phyloP scores from a whole-genome alignment of 2,888 invertebrate species.

The Hartigia nigra region DNA sequence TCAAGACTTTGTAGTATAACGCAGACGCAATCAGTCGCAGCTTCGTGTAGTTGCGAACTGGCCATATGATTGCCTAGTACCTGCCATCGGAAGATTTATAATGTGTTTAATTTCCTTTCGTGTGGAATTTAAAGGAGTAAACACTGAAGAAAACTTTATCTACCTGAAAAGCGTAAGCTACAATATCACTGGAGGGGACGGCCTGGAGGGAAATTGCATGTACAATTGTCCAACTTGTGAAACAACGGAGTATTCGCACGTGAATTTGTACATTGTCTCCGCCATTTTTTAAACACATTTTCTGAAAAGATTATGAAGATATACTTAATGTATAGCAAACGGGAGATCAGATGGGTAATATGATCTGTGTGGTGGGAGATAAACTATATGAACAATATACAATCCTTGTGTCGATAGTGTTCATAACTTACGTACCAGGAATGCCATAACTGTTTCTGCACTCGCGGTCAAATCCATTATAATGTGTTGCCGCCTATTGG shows the following conservation, averaged over 20 bases:
- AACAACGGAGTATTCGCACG: slow-evolving; percentile 83
- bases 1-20: slow-evolving; percentile 86
- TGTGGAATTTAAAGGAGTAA: background rate
- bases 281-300: slow-evolving; percentile 77
- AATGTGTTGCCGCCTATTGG: slow-evolving; percentile 89
- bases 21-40: slow-evolving; percentile 91
- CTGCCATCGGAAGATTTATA: slow-evolving; percentile 31
- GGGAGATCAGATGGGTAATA: background rate
- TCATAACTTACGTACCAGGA: slow-evolving; percentile 70
- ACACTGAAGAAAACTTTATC: slow-evolving; percentile 14
- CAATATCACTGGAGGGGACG: slow-evolving; percentile 78
- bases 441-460: slow-evolving; percentile 81
- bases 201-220: slow-evolving; percentile 82
- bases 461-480: slow-evolving; percentile 81
- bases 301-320: slow-evolving; percentile 62
- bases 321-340: background rate
- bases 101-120: background rate
- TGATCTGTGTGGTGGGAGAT: background rate
- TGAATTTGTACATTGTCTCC: slow-evolving; percentile 76
- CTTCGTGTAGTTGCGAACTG: slow-evolving; percentile 81
- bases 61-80: slow-evolving; percentile 74
- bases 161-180: slow-evolving; percentile 78
- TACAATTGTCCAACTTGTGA: slow-evolving; percentile 92
- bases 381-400: background rate
- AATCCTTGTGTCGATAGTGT: background rate